Base-by-base conservation (phyloP, 2,797 vertebrate species). In the Hypotaenidia philippensis region DNA sequence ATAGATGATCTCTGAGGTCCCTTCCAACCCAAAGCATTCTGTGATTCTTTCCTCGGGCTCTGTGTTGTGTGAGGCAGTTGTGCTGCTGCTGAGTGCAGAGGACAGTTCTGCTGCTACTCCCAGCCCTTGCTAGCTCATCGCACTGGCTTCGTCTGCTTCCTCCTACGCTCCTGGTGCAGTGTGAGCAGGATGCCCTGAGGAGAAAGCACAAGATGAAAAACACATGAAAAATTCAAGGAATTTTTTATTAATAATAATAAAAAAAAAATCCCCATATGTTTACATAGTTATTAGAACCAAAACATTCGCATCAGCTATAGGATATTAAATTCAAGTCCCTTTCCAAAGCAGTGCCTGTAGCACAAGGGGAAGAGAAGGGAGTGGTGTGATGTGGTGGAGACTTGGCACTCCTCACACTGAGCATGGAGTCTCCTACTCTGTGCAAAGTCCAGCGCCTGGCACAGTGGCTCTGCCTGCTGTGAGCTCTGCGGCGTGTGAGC, bases 161-260 rank as follows among this genome's bases (percentile, higher is more conserved):
- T 93, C 89, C 89, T 26, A 68, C 18, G 5, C 77, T 45, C 17
- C 4, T 68, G 29, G 13, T 80, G 57, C 21, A 1, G 31, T 16
- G 13, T 9, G 22, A 68, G 83, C 57, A 66, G 90, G 40, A 70
- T 63, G 64, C 81, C 87, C 92, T 6, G 49, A 71, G 38, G 82
- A 83, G 44, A 60, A 29, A 72, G 70, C 13, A 19, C 49, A 34
- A 89, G 70, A 91, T 77, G 74, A 82, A 83, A 94, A 87, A 38
- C 65, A 53, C 89, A 74, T 92, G 68, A 96, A 97, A 96, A 89
- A 96, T 89, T 45, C 92, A 91, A 66, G 80, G 70, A 60, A 29
- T 83, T 91, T 83, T 90, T 52, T 65, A 65, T 59, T 77, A 72
- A 22, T 84, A 76, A 87, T 56, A 63, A 72, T 53, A 44, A 36